These are phyloP conservation scores for Gyrodactylus salaris DNA, from an alignment of 1,140 invertebrate genomes.

Conservation along the genomic window DNA sequence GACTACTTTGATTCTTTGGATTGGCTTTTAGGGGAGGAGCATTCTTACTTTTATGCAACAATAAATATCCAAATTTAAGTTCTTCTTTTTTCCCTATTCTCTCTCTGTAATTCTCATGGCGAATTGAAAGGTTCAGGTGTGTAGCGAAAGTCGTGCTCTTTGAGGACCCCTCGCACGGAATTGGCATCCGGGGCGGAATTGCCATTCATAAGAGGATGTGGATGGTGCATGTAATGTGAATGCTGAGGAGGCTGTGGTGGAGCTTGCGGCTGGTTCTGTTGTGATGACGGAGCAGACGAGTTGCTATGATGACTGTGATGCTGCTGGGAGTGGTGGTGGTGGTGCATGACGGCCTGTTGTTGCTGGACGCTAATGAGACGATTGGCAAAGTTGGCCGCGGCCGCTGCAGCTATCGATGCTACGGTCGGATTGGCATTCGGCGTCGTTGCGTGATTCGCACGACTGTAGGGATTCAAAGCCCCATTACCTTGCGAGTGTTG, in stretches of 20 bases:
- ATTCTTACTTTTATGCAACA: background rate
- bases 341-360: background rate
- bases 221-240: background rate
- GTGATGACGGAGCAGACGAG: background rate
- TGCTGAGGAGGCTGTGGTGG: background rate
- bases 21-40: background rate
- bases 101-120: too few relatives aligned
- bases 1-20: background rate
- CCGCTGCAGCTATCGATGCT: background rate
- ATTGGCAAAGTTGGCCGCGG: background rate
- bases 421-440: background rate
- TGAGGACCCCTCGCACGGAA: background rate
- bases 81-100: too few relatives aligned
- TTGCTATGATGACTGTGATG: background rate
- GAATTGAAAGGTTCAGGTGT: background rate
- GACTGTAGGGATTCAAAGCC: background rate
- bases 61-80: too few relatives aligned
- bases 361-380: background rate
- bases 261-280: too few relatives aligned
- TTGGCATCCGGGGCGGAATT: background rate
- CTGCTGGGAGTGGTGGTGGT: background rate
- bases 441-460: background rate
- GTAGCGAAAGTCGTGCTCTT: background rate
- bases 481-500: background rate
- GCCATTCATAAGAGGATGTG: background rate